A percentile compares a stretch with the other conserved stretches of the same genome.
Conservation (phyloP, 1,140 invertebrate genomes). For the Carposina sasakii region DNA sequence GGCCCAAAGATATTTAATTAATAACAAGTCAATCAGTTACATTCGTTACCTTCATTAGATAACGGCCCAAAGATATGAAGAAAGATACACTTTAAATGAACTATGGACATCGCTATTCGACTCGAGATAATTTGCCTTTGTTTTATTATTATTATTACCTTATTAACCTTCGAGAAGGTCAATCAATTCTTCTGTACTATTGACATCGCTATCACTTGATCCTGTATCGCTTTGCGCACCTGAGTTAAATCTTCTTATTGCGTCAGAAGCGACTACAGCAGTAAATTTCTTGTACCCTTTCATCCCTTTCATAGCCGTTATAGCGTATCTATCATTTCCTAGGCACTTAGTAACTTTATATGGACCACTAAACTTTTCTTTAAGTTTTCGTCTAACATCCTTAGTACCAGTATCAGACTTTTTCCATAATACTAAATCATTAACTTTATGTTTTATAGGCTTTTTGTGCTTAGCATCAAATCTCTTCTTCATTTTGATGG, state of each 20-base stretch:
- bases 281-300: conserved; percentile 5
- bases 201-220: not conserved
- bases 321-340: conserved; percentile 18
- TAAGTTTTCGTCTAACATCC: conserved; percentile 11
- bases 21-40: no score
- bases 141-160: not conserved
- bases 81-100: no score
- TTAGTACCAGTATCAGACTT: not conserved
- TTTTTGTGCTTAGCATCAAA: conserved; percentile 2
- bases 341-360: conserved; percentile 18
- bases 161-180: conserved; percentile 10
- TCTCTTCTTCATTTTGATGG: conserved; percentile 1
- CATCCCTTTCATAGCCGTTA: conserved; percentile 1
- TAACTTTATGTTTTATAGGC: conserved; percentile 1
- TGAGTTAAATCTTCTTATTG: conserved; percentile 4
- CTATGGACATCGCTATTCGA: no score
- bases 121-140: no score
- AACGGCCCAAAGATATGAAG: no score
- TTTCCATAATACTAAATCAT: conserved; percentile 6
- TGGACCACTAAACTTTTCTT: conserved; percentile 19
- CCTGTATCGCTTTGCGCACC: not conserved
- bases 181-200: conserved; percentile 7
- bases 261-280: not conserved
- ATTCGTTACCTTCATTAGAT: no score
- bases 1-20: no score